Base-by-base conservation (phyloP, 2,888 invertebrate species). In the Phortica magna region DNA sequence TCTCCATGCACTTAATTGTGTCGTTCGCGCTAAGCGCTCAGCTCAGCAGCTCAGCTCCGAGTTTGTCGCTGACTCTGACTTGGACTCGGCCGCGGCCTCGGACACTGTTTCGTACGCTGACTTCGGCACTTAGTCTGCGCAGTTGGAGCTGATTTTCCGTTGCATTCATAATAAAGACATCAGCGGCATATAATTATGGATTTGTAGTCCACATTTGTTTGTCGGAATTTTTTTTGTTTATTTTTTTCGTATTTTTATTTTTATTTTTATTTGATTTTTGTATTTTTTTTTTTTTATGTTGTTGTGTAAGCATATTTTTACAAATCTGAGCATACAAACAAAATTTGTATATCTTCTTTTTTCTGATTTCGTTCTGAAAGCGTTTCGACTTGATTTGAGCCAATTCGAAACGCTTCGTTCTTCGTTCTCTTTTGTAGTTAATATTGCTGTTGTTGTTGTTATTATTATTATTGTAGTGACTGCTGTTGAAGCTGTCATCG, bases 341-440 rank as follows among this genome's bases (percentile, higher is more conserved):
- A 77, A 78, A 59, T 76, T 78, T 67, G 75, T 61, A 75, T 57
- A 70, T 73, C 76, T 76, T 59, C 76, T 53, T 77, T 59, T 68
- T 42, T 61, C 65, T 57, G 22, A 43, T 43, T 31, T 55, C 42
- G 42, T 31, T 65, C 42, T 6, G 19, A 41, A 31, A 61, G 14
- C 64, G 10, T 61, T 61, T 61, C 74, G 74, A 42, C 41, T 61
- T 65, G 79, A 76, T 80, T 77, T 78, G 76, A 85, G 88, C 82
- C 88, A 83, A 89, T 90, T 89, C 89, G 90, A 81, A 90, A 86
- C 83, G 90, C 83, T 88, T 89, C 89, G 90, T 90, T 90, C 89
- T 79, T 55, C 12, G 42, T 19, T 57, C 10, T 14, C 14, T 71
- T 85, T 85, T 80, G 82, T 79, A 73, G 53, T 48, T 73, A 73